Percentiles rank a stretch among this genome's conserved stretches.
Evolutionary conservation across 1,140 invertebrate genomes (phyloP).

Genomic region (Brachystomella parvula): DNA sequence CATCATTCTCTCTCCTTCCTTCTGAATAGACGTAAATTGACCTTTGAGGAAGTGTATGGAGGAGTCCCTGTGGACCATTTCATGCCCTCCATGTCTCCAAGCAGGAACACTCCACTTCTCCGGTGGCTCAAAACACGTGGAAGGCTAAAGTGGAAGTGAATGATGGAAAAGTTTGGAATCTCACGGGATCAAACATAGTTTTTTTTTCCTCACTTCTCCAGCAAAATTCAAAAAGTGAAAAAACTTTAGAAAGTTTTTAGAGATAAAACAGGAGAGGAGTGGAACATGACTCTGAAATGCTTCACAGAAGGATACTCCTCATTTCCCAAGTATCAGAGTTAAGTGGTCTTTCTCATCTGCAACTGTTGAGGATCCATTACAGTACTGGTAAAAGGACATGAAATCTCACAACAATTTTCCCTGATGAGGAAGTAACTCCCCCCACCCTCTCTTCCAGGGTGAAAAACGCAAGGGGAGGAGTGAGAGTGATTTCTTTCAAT

Average conservation of each 20-base stretch:
- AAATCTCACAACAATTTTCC: slow-evolving; percentile 8
- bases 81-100: slow-evolving; percentile 20
- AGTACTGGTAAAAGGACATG: not conserved
- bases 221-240: not conserved
- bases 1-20: slow-evolving; percentile 19
- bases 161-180: slow-evolving; percentile 1
- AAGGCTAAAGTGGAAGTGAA: not conserved
- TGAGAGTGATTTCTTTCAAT: no score
- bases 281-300: not conserved
- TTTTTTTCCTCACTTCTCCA: no score
- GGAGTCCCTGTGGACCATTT: slow-evolving; percentile 30
- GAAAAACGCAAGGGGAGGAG: not conserved
- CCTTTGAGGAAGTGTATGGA: slow-evolving; percentile 31
- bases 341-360: slow-evolving; percentile 2
- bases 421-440: not conserved
- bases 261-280: not conserved
- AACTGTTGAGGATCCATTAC: slow-evolving; percentile 26
- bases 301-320: not conserved
- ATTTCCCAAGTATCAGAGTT: not conserved
- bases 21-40: slow-evolving; percentile 31
- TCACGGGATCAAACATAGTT: not conserved
- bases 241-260: not conserved
- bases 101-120: not conserved
- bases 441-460: not conserved
- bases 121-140: not conserved